These are phyloP conservation scores for Tinea pellionella DNA, from an alignment of 2,888 invertebrate species.

Conservation along the genomic window DNA sequence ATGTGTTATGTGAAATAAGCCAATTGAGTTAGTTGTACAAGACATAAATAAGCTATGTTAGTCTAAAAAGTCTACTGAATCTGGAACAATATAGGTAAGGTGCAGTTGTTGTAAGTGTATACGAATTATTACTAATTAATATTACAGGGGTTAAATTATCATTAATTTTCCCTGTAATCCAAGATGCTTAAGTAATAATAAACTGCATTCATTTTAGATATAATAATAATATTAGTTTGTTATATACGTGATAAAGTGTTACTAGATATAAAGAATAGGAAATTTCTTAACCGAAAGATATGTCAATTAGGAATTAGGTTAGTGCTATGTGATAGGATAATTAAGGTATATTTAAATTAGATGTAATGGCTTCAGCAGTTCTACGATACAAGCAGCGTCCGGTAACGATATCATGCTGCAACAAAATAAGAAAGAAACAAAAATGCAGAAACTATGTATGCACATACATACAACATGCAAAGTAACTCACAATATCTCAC, in stretches of 20 bases:
- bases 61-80: neutral
- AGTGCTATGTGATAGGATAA: neutral
- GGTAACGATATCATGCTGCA: slow-evolving; percentile 56
- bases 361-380: slow-evolving; percentile 14
- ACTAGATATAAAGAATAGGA: neutral
- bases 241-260: neutral
- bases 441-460: slow-evolving; percentile 15
- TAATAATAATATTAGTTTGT: neutral
- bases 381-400: slow-evolving; percentile 48
- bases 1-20: neutral
- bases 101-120: neutral
- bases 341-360: neutral
- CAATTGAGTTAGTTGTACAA: neutral
- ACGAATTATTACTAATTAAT: neutral
- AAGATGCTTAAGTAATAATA: neutral
- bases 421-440: slow-evolving; percentile 57
- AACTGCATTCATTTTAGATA: neutral
- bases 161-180: neutral
- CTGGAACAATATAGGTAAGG: neutral
- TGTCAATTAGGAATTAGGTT: neutral
- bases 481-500: neutral
- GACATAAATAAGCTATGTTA: neutral
- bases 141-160: neutral
- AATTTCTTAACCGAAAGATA: neutral
- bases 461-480: slow-evolving; percentile 45